A percentile compares a stretch with the other conserved stretches of the same genome.
Evolutionary conservation across 2,797 vertebrate genomes (phyloP).

Genomic region (Onychomys arenicola): DNA sequence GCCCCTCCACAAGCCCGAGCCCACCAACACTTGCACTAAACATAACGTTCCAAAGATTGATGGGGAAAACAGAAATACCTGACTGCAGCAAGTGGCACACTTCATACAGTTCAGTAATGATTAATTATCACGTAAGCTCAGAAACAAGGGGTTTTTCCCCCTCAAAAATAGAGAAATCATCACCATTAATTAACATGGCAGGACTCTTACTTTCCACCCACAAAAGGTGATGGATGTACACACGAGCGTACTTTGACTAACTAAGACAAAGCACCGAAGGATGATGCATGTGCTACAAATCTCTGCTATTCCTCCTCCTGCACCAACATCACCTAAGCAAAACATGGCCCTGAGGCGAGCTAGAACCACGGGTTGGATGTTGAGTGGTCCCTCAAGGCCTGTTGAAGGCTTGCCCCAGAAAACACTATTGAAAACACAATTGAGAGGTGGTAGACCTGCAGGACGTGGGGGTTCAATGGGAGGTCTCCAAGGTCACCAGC

Average conservation of each 20-base stretch:
- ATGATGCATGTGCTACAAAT: background rate
- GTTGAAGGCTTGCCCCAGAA: background rate
- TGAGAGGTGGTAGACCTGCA: too few species aligned
- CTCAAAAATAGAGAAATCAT: slow-evolving; percentile 54
- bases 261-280: slow-evolving; percentile 24
- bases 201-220: background rate
- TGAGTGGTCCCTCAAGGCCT: background rate
- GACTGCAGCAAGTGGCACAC: background rate
- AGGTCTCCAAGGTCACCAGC: background rate
- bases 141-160: rapidly evolving
- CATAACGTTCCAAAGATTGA: background rate
- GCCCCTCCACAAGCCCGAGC: background rate
- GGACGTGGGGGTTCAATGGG: background rate
- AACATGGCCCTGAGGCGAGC: background rate
- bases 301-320: background rate
- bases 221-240: background rate
- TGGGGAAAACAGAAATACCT: slow-evolving; percentile 4
- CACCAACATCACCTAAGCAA: background rate
- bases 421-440: rapidly evolving
- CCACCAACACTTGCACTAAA: background rate
- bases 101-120: background rate
- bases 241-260: background rate
- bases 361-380: background rate
- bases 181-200: slow-evolving; percentile 27
- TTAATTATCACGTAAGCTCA: background rate